Conservation (phyloP, 2,888 invertebrate species). For the Mamestra brassicae region DNA sequence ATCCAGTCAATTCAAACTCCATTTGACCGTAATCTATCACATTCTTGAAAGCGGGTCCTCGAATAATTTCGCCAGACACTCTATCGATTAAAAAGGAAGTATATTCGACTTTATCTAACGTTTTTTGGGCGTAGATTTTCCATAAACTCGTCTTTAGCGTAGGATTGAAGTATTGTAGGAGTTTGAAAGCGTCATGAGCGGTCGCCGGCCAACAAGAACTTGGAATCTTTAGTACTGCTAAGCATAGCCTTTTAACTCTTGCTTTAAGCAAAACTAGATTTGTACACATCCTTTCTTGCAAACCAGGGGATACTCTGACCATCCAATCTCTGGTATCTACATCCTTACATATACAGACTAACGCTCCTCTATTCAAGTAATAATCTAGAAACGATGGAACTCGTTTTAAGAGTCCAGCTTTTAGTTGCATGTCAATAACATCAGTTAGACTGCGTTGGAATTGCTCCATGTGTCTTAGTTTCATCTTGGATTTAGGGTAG, state of each 20-base stretch:
- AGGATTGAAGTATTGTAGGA: conserved; percentile 87
- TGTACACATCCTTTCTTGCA: conserved; percentile 84
- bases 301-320: conserved; percentile 81
- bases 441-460: conserved; percentile 81
- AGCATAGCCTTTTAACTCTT: conserved; percentile 82
- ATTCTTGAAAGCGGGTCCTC: conserved; percentile 84
- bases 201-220: conserved; percentile 81
- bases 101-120: conserved; percentile 74
- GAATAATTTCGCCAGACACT: conserved; percentile 84
- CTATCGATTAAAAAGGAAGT: conserved; percentile 84
- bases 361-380: conserved; percentile 84
- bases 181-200: conserved; percentile 82
- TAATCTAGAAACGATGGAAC: conserved; percentile 83
- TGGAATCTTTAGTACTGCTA: conserved; percentile 84
- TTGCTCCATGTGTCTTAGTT: conserved; percentile 80
- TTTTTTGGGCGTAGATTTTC: conserved; percentile 83
- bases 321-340: conserved; percentile 84
- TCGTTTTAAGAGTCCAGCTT: conserved; percentile 80
- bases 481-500: conserved; percentile 85
- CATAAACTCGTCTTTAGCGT: conserved; percentile 80
- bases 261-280: conserved; percentile 81
- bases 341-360: conserved; percentile 86
- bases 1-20: conserved; percentile 85
- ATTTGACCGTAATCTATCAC: conserved; percentile 85
- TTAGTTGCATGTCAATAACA: conserved; percentile 84